A percentile compares a stretch with the other conserved stretches of the same genome.
These are phyloP conservation scores for Trematomus loennbergii DNA, from an alignment of 2,113 vertebrate genomes.

Conservation along the genomic window DNA sequence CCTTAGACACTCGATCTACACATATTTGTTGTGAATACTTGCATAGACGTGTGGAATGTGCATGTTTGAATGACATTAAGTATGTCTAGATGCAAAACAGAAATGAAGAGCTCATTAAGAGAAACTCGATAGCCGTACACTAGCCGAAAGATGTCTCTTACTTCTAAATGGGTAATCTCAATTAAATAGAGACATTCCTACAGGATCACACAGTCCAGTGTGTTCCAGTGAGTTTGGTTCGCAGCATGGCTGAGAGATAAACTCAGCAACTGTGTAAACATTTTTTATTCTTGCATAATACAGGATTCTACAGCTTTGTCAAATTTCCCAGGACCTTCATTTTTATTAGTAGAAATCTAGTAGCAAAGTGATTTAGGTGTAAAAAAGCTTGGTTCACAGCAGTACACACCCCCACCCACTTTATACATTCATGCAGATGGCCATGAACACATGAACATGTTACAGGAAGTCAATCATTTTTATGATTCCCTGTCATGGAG, in stretches of 20 bases:
- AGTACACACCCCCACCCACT: too few species aligned
- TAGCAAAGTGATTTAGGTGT: too few species aligned
- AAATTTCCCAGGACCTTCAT: too few species aligned
- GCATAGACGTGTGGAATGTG: background rate
- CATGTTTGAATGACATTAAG: background rate
- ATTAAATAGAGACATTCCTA: background rate
- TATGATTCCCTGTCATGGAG: too few species aligned
- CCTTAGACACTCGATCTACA: constrained; percentile 2
- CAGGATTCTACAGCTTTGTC: background rate
- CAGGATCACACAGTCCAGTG: background rate
- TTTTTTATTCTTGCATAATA: background rate
- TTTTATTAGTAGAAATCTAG: too few species aligned
- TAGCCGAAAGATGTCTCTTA: background rate
- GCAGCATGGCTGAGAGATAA: background rate
- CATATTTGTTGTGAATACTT: constrained; percentile 7
- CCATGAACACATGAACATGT: too few species aligned
- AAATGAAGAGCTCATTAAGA: background rate
- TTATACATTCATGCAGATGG: too few species aligned
- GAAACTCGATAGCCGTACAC: background rate
- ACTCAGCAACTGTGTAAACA: background rate
- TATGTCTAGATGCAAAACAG: background rate
- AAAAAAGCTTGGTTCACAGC: too few species aligned
- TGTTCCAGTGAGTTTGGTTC: background rate
- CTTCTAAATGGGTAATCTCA: too few species aligned
- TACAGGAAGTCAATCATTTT: too few species aligned